Base-by-base conservation (phyloP, 1,140 invertebrate genomes). In the Drosophila auraria region DNA sequence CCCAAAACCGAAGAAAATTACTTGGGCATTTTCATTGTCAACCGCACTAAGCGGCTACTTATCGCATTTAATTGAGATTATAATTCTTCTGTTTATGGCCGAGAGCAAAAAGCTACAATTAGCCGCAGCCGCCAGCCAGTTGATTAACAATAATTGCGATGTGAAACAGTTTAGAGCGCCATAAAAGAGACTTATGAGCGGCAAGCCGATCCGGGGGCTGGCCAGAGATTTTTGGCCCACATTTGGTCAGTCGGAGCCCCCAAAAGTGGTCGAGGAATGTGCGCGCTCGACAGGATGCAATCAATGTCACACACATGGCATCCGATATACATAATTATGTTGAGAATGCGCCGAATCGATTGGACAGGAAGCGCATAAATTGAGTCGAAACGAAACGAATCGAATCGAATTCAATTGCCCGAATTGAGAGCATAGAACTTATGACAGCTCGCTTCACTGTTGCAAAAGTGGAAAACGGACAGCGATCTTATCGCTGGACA, bases 311-410 rank as follows among this genome's bases (percentile, higher is more conserved):
- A 58, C 27, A 49, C 27, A 14, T n/a, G 61, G 36, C 30, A 69
- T 65, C 60, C 59, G 62, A 54, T 49, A 63, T 40, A 54, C 42
- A 50, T 49, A 80, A 80, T 71, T 50, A 64, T 42, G 33, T 23
- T 50, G 71, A 83, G 80, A 83, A 80, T 83, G 49, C 64, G 38
- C n/a, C 49, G 8, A 78, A 72, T 83, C 53, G 77, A 80, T 64
- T 76, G 75, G 75, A 83, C 83, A 87, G 84, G 83, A 87, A 87
- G 69, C 69, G 69, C 57, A 87, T 80, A 87, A 87, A 83, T 87
- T 82, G 51, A 59, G 49, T 15, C 40, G 27, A 69, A 80, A 47
- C 51, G 23, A 75, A 36, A 38, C 20, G 42, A 40, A 30, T 54
- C 45, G 56, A 45, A 54, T 14, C 12, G n/a, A 68, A 38, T 33